Conservation (phyloP, 2,888 invertebrate species). For the Arenicola marina region DNA sequence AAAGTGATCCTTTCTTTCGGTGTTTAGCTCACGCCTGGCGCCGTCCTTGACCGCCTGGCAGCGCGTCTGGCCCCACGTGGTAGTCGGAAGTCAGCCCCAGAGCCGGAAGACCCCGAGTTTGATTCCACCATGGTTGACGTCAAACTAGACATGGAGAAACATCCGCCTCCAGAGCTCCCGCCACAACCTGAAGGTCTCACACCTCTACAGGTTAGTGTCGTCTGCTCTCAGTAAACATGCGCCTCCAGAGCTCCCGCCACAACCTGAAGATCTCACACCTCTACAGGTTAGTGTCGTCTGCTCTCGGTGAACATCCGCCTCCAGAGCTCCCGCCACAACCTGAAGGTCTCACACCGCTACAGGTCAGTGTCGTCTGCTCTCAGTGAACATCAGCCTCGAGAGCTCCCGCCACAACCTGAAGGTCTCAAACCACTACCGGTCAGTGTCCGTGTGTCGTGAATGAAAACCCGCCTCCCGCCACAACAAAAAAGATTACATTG, state of each 20-base stretch:
- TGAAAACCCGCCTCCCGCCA: too few species aligned
- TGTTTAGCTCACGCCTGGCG: too few species aligned
- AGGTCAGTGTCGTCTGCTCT: not conserved
- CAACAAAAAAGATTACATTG: not conserved
- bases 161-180: conserved; percentile 28
- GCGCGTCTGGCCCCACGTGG: too few species aligned
- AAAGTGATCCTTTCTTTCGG: too few species aligned
- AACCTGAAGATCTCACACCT: not conserved
- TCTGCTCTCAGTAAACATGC: conserved; percentile 19
- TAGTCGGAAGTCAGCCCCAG: too few species aligned
- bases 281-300: conserved; percentile 4
- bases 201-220: conserved; percentile 17
- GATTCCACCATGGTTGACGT: conserved; percentile 22
- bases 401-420: conserved; percentile 15
- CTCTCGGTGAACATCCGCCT: conserved; percentile 21
- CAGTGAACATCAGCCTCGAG: conserved; percentile 24
- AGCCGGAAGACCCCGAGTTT: too few species aligned
- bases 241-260: conserved; percentile 22
- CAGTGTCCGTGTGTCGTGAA: not conserved
- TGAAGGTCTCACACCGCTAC: not conserved
- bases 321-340: conserved; percentile 18
- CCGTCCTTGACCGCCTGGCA: too few species aligned
- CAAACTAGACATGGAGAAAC: conserved; percentile 20
- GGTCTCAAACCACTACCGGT: conserved; percentile 5
- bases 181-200: conserved; percentile 17